Evolutionary conservation across 2,888 invertebrate species (phyloP).

Genomic region (Mamestra brassicae): DNA sequence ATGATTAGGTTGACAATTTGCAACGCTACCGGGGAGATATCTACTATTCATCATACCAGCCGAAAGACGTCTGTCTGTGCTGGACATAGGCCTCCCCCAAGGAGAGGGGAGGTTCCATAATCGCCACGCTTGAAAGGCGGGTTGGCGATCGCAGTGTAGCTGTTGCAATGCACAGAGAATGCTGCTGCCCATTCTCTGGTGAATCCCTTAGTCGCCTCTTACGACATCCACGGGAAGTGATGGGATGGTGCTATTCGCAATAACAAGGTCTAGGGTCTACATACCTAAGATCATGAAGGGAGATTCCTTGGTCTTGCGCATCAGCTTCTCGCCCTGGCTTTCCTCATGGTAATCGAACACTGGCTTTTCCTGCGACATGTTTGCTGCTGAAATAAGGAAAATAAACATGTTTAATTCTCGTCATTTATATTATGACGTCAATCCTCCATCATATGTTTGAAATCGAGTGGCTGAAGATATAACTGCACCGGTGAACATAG

Average conservation of each 20-base stretch:
- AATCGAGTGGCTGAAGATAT: neutral
- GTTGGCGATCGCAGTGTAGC: too few relatives aligned
- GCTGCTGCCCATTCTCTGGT: too few relatives aligned
- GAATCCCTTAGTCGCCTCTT: too few relatives aligned
- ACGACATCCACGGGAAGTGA: too few relatives aligned
- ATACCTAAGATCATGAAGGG: constrained; percentile 94
- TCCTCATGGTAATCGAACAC: constrained; percentile 90
- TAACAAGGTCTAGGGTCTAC: constrained; percentile 60
- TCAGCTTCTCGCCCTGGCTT: constrained; percentile 88
- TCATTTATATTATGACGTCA: constrained; percentile 22
- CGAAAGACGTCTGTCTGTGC: too few relatives aligned
- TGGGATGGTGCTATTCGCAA: neutral
- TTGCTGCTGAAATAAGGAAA: constrained; percentile 65
- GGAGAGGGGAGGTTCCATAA: too few relatives aligned
- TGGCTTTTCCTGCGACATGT: constrained; percentile 81
- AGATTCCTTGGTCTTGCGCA: constrained; percentile 93
- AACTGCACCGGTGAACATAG: neutral
- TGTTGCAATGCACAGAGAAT: too few relatives aligned
- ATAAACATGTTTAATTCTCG: constrained; percentile 22
- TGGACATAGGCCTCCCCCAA: too few relatives aligned
- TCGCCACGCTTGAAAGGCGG: too few relatives aligned
- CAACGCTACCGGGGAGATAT: too few relatives aligned
- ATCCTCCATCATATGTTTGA: neutral
- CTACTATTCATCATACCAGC: too few relatives aligned
- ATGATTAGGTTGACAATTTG: too few relatives aligned